These are phyloP conservation scores for Scaptomyza montana DNA, from an alignment of 1,140 invertebrate species.

Conservation along the genomic window DNA sequence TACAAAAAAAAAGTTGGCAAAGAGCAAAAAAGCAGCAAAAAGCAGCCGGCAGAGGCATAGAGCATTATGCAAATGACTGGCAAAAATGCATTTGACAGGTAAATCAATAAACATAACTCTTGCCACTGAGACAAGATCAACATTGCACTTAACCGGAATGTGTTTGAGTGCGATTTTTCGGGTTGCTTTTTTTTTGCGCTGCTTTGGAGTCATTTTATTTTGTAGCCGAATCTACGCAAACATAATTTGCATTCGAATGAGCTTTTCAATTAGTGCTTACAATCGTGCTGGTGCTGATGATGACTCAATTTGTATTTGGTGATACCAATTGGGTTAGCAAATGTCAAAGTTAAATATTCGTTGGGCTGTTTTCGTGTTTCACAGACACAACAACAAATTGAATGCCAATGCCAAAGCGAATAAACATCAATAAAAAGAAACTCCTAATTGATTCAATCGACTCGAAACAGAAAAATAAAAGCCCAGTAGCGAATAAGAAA, in stretches of 20 bases:
- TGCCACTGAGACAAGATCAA: constrained; percentile 45
- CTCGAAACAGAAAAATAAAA: constrained; percentile 33
- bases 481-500: constrained; percentile 54
- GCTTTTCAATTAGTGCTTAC: constrained; percentile 48
- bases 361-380: constrained; percentile 10
- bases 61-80: constrained; percentile 65
- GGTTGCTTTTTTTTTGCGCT: neutral
- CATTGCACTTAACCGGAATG: constrained; percentile 47
- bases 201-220: no score
- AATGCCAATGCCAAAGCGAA: constrained; percentile 63
- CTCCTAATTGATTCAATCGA: constrained; percentile 63
- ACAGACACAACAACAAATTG: constrained; percentile 50
- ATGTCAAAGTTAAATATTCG: constrained; percentile 11
- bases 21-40: neutral
- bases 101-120: constrained; percentile 73
- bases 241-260: constrained; percentile 59
- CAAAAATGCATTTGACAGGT: constrained; percentile 60
- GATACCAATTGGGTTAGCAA: neutral
- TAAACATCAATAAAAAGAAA: constrained; percentile 54
- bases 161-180: constrained; percentile 22
- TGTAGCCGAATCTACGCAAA: neutral
- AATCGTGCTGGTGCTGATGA: neutral
- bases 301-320: constrained; percentile 50
- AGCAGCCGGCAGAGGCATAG: neutral
- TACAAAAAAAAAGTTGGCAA: neutral